phyloP scores from a whole-genome alignment of 2,888 invertebrate genomes.

The Caenorhabditis sp. region DNA sequence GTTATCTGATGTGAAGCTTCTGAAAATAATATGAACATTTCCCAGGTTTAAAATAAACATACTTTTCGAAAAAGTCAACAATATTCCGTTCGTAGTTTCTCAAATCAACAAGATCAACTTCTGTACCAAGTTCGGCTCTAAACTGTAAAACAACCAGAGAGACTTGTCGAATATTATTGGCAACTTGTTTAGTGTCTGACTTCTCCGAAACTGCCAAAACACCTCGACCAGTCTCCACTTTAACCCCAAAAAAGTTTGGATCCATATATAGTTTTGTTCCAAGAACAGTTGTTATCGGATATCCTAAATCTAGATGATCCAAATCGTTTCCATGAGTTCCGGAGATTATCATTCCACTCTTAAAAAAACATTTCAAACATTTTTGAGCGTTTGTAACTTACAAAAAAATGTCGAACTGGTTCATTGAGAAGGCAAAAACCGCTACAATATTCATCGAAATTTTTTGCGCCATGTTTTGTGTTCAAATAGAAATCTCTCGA shows the following conservation, averaged over 20 bases:
- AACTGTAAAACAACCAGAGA: conserved; percentile 64
- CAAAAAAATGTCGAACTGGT: conserved; percentile 68
- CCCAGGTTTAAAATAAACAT: background rate
- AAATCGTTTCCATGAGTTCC: conserved; percentile 56
- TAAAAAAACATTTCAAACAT: conserved; percentile 11
- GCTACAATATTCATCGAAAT: conserved; percentile 63
- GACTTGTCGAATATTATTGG: conserved; percentile 64
- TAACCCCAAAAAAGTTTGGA: conserved; percentile 69
- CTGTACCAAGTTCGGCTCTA: conserved; percentile 55
- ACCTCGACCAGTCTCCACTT: conserved; percentile 38
- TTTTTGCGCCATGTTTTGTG: conserved; percentile 38
- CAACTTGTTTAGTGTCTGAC: conserved; percentile 48
- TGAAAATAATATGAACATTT: conserved; percentile 18
- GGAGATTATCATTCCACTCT: conserved; percentile 64
- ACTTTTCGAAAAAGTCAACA: conserved; percentile 59
- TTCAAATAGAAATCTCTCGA: conserved; percentile 55
- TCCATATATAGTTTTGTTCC: conserved; percentile 68
- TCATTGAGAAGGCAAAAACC: conserved; percentile 69
- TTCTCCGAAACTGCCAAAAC: background rate
- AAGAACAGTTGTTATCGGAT: conserved; percentile 67
- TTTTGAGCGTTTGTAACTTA: conserved; percentile 16
- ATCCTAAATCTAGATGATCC: conserved; percentile 54
- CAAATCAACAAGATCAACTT: conserved; percentile 37
- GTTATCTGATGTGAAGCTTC: conserved; percentile 47
- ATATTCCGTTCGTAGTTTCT: conserved; percentile 58